These are phyloP conservation scores for Reticulitermes lucifugus DNA, from an alignment of 2,888 invertebrate genomes.

Conservation along the genomic window DNA sequence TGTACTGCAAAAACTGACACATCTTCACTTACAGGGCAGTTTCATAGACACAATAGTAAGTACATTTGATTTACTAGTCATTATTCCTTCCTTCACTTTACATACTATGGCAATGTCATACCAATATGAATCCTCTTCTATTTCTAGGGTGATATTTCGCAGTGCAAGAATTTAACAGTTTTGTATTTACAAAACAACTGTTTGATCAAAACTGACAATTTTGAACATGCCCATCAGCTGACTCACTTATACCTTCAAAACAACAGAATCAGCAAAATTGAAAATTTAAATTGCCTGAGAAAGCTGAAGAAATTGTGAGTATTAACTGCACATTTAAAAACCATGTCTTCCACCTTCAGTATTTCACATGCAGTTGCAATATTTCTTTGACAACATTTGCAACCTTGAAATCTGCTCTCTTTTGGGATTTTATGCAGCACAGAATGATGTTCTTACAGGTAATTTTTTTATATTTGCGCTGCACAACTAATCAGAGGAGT, in stretches of 20 bases:
- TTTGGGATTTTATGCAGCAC: too few relatives aligned
- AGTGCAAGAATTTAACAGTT: constrained; percentile 68
- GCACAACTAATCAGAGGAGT: too few relatives aligned
- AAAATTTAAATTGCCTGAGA: constrained; percentile 73
- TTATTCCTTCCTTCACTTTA: background rate
- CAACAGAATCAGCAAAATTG: constrained; percentile 80
- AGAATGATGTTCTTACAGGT: too few relatives aligned
- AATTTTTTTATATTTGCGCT: too few relatives aligned
- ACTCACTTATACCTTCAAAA: constrained; percentile 81
- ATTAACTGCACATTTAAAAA: background rate
- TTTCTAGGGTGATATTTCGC: constrained; percentile 61
- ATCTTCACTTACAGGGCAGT: constrained; percentile 4
- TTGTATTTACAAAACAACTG: constrained; percentile 74
- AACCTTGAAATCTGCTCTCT: too few relatives aligned
- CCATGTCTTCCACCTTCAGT: background rate
- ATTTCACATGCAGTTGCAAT: too few relatives aligned
- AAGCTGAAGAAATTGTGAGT: constrained; percentile 81
- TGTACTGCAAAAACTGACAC: background rate
- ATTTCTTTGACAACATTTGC: too few relatives aligned
- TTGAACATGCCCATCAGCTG: constrained; percentile 71
- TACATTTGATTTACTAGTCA: background rate
- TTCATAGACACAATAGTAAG: constrained; percentile 8
- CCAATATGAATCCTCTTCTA: background rate
- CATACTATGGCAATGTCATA: background rate
- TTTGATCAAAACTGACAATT: constrained; percentile 69